A percentile compares a stretch with the other conserved stretches of the same genome.
These are phyloP conservation scores for Hirtodrosophila alboralis DNA, from an alignment of 2,888 invertebrate genomes.

Conservation along the genomic window DNA sequence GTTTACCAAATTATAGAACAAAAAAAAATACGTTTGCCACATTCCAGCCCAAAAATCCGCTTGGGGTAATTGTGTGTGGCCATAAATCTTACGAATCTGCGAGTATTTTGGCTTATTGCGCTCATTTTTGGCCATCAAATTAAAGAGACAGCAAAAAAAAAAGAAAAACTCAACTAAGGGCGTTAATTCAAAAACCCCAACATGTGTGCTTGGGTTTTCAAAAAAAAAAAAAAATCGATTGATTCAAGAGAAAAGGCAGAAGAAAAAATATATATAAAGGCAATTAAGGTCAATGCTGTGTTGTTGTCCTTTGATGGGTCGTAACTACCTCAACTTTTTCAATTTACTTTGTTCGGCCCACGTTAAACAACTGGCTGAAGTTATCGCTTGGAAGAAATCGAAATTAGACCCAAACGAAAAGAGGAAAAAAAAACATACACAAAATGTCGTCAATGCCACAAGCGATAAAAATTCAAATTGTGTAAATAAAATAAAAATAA, in stretches of 20 bases:
- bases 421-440: slow-evolving; percentile 2
- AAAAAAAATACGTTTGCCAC: too few relatives aligned
- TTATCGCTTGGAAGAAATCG: slow-evolving; percentile 66
- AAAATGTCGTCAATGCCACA: slow-evolving; percentile 29
- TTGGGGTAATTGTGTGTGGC: slow-evolving; percentile 59
- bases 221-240: slow-evolving; percentile 67
- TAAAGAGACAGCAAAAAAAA: slow-evolving; percentile 34
- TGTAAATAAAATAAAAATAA: slow-evolving; percentile 34
- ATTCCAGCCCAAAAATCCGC: slow-evolving; percentile 13
- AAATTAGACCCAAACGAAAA: slow-evolving; percentile 30
- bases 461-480: slow-evolving; percentile 74
- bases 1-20: slow-evolving; percentile 37
- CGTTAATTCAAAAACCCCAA: slow-evolving; percentile 28
- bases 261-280: slow-evolving; percentile 25
- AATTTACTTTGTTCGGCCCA: slow-evolving; percentile 55
- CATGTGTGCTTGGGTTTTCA: slow-evolving; percentile 19
- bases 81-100: slow-evolving; percentile 65
- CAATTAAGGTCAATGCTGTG: slow-evolving; percentile 69
- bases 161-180: slow-evolving; percentile 8
- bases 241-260: slow-evolving; percentile 15
- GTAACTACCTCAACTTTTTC: slow-evolving; percentile 72
- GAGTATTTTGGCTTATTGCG: slow-evolving; percentile 45
- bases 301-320: slow-evolving; percentile 38
- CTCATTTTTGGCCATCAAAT: slow-evolving; percentile 39
- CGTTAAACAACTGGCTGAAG: slow-evolving; percentile 47